Conservation (phyloP, 2,113 vertebrate genomes). For the Sialia sialis region DNA sequence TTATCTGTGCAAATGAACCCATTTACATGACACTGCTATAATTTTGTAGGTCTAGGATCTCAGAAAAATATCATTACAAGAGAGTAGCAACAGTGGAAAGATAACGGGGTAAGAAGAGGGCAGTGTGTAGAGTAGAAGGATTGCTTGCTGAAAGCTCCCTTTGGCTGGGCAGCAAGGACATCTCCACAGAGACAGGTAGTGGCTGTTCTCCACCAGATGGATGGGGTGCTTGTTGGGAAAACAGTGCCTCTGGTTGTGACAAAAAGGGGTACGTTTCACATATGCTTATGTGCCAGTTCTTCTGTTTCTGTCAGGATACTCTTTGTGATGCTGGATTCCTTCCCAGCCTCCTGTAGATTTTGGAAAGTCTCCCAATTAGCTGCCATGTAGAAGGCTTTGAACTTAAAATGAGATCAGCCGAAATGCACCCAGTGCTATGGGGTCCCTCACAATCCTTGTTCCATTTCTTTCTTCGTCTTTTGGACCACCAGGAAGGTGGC, state of each 20-base stretch:
- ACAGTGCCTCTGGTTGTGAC: constrained; percentile 31
- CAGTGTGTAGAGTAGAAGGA: neutral
- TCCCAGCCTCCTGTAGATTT: constrained; percentile 58
- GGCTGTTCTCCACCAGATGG: neutral
- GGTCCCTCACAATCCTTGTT: neutral
- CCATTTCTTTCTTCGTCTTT: neutral
- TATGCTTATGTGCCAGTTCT: constrained; percentile 29
- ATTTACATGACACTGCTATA: neutral
- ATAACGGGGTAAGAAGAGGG: neutral
- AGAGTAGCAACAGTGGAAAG: neutral
- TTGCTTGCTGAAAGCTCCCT: neutral
- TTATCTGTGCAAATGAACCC: neutral
- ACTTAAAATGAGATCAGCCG: constrained; percentile 5
- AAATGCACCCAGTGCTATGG: neutral
- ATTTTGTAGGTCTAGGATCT: neutral
- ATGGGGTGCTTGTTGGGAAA: constrained; percentile 43
- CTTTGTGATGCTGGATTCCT: constrained; percentile 43
- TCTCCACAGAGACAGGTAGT: neutral
- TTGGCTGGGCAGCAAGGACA: neutral
- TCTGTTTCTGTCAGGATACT: constrained; percentile 32
- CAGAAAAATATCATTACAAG: neutral
- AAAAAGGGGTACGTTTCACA: neutral
- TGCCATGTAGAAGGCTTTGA: constrained; percentile 51
- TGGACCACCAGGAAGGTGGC: neutral
- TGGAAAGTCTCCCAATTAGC: constrained; percentile 52